These are phyloP conservation scores for Apotomis betuletana DNA, from an alignment of 2,888 invertebrate genomes.

Conservation along the genomic window DNA sequence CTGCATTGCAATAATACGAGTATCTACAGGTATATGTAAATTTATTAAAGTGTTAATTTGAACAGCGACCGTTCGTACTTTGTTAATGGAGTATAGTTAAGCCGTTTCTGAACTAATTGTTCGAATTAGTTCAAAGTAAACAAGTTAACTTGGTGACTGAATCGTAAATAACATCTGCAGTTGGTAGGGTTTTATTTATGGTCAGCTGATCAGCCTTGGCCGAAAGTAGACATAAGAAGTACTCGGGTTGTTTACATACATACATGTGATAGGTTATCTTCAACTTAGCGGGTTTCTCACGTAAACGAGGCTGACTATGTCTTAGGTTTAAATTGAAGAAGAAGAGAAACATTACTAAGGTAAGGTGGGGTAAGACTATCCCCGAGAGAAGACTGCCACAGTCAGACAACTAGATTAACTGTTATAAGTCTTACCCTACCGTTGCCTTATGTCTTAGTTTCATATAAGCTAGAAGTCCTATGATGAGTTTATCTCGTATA, in stretches of 20 bases:
- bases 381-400: too few relatives aligned
- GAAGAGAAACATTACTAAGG: too few relatives aligned
- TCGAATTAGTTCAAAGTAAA: conserved; percentile 29
- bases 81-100: background rate
- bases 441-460: too few relatives aligned
- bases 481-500: too few relatives aligned
- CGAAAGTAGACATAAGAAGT: background rate
- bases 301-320: too few relatives aligned
- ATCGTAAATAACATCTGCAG: conserved; percentile 18
- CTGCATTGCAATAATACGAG: background rate
- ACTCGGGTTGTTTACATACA: background rate
- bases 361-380: too few relatives aligned
- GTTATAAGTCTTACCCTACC: too few relatives aligned
- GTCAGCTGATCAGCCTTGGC: conserved; percentile 12
- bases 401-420: too few relatives aligned
- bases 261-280: background rate
- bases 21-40: background rate
- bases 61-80: background rate
- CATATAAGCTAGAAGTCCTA: too few relatives aligned
- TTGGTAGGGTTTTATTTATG: conserved; percentile 15
- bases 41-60: background rate
- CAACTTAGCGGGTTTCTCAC: background rate
- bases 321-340: too few relatives aligned
- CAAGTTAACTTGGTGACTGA: conserved; percentile 7
- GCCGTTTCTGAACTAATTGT: conserved; percentile 1